Percentiles rank a stretch among this genome's conserved stretches.
These are phyloP conservation scores for Bombus confusus DNA, from an alignment of 1,140 invertebrate genomes.

Conservation along the genomic window DNA sequence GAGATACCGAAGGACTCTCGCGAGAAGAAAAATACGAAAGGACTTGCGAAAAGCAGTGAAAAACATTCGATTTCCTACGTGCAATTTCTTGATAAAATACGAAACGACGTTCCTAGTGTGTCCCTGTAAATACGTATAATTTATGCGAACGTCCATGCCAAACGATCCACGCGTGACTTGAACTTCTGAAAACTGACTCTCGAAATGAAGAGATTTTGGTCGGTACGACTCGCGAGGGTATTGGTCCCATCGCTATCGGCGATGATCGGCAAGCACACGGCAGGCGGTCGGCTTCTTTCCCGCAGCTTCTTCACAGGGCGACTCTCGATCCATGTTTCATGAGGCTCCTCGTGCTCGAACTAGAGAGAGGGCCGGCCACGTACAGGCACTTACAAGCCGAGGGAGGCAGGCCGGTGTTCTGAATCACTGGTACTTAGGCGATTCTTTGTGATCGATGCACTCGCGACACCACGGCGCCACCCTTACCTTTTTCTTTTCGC, in stretches of 20 bases:
- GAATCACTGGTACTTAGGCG: slow-evolving; percentile 60
- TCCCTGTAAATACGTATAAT: neutral
- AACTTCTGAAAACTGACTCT: neutral
- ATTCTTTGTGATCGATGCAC: slow-evolving; percentile 64
- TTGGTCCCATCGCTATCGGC: slow-evolving; percentile 53
- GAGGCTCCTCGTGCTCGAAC: slow-evolving; percentile 47
- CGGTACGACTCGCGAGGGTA: slow-evolving; percentile 18
- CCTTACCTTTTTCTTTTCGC: slow-evolving; percentile 7
- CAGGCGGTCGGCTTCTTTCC: slow-evolving; percentile 63
- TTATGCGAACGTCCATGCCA: neutral
- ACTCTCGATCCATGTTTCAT: slow-evolving; percentile 69
- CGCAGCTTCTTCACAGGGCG: slow-evolving; percentile 59
- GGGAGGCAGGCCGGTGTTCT: slow-evolving; percentile 49
- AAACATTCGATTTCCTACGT: neutral
- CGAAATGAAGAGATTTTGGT: neutral
- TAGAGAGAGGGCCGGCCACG: slow-evolving; percentile 45
- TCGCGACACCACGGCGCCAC: slow-evolving; percentile 54
- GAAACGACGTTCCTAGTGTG: no score
- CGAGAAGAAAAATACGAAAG: neutral
- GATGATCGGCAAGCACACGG: slow-evolving; percentile 49
- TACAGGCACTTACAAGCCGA: slow-evolving; percentile 46
- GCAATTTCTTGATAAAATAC: no score
- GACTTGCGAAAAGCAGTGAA: neutral
- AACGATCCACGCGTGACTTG: neutral
- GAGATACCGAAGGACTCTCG: neutral